Evolutionary conservation across 2,888 invertebrate species (phyloP).

Genomic region (Augochlorella aurata): DNA sequence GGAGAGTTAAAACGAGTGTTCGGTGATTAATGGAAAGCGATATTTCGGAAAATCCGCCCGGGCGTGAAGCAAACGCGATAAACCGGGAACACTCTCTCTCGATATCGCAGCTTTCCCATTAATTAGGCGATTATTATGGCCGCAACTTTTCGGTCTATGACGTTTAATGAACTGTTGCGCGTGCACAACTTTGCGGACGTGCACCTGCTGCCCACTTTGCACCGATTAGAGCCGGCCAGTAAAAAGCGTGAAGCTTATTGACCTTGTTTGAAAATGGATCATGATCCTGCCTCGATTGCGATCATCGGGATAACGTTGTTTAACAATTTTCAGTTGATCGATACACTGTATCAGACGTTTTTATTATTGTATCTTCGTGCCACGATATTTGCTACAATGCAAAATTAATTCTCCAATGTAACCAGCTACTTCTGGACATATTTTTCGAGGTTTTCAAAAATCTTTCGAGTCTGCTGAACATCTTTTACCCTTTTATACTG

Average conservation of each 20-base stretch:
- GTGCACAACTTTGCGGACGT: background rate
- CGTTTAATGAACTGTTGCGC: conserved; percentile 6
- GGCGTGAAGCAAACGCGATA: conserved; percentile 4
- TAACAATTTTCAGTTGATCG: background rate
- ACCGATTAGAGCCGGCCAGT: conserved; percentile 8
- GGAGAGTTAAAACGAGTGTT: background rate
- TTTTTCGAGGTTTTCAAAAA: background rate
- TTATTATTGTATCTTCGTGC: background rate
- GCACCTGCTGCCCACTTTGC: conserved; percentile 7
- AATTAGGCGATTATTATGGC: conserved; percentile 6
- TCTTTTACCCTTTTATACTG: background rate
- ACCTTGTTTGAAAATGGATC: background rate
- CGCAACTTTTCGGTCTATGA: conserved; percentile 5
- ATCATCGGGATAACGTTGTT: background rate
- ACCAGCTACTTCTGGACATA: background rate
- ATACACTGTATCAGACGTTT: background rate
- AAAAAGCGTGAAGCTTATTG: conserved; percentile 9
- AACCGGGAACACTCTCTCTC: background rate
- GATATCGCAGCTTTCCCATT: background rate
- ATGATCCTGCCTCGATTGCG: background rate
- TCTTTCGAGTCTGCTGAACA: background rate
- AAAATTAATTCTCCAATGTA: background rate
- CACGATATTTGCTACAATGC: too few relatives aligned
- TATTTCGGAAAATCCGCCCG: background rate
- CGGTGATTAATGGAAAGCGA: background rate